Evolutionary conservation across 1,140 invertebrate species (phyloP).

Genomic region (Euwallacea fornicatus): DNA sequence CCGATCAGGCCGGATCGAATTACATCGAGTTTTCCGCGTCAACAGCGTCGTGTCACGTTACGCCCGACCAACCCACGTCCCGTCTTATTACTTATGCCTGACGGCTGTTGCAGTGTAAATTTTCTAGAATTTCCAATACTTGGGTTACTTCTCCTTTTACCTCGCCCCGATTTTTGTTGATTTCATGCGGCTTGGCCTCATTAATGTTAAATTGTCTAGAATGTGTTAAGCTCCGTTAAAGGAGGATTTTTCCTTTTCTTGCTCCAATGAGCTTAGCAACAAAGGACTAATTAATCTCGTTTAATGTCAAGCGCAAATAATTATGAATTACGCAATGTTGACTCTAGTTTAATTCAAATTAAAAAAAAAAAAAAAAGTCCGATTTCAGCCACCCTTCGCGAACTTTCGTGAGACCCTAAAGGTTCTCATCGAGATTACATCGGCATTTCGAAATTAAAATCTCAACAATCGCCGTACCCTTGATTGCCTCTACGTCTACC

Average conservation of each 20-base stretch:
- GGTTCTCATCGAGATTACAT: conserved; percentile 47
- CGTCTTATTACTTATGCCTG: conserved; percentile 29
- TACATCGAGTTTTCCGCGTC: conserved; percentile 36
- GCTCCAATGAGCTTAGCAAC: too few relatives aligned
- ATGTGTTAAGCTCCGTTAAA: too few relatives aligned
- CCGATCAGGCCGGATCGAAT: conserved; percentile 23
- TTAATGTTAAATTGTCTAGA: conserved; percentile 23
- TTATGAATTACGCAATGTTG: too few relatives aligned
- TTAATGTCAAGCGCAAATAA: too few relatives aligned
- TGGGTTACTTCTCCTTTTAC: conserved; percentile 34
- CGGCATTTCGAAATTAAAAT: conserved; percentile 48
- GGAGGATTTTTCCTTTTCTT: too few relatives aligned
- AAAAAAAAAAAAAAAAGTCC: too few relatives aligned
- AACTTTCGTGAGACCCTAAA: conserved; percentile 41
- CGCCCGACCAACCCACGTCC: conserved; percentile 30
- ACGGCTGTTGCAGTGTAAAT: conserved; percentile 24
- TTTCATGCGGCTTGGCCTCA: conserved; percentile 17
- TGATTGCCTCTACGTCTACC: conserved; percentile 41
- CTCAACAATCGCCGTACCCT: conserved; percentile 45
- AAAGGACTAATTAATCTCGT: too few relatives aligned
- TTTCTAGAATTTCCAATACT: conserved; percentile 34
- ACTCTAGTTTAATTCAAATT: too few relatives aligned
- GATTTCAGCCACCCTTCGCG: not conserved
- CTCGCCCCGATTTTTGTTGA: conserved; percentile 8
- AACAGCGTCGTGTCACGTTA: conserved; percentile 29